These are phyloP conservation scores for Rhabdornis inornatus DNA, from an alignment of 2,113 vertebrate species.

Conservation along the genomic window DNA sequence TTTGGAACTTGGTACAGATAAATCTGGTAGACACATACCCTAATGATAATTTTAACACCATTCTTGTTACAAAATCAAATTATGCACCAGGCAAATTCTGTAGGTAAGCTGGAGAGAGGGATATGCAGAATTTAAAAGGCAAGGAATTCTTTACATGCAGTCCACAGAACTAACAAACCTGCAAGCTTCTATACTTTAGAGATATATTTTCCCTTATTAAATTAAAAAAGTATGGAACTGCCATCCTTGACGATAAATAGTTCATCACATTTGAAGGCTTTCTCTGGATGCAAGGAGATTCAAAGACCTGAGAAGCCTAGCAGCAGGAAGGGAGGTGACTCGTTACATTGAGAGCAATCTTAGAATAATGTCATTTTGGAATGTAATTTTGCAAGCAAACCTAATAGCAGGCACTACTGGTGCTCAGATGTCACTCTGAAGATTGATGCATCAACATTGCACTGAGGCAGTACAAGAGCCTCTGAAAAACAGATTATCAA, in stretches of 20 bases:
- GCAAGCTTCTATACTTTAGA: not conserved
- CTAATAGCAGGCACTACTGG: not conserved
- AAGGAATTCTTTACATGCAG: not conserved
- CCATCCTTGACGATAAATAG: not conserved
- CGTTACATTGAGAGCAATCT: not conserved
- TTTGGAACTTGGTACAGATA: not conserved
- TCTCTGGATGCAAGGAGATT: not conserved
- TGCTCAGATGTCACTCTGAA: not conserved
- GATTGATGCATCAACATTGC: not conserved
- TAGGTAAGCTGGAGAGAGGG: not conserved
- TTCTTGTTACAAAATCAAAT: not conserved
- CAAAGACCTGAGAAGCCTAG: not conserved
- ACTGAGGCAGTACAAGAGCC: not conserved
- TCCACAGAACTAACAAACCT: not conserved
- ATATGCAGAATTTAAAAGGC: not conserved
- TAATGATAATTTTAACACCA: not conserved
- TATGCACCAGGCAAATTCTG: not conserved
- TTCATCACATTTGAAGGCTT: not conserved
- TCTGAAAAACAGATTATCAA: constrained; percentile 5
- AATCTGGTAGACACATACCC: not conserved
- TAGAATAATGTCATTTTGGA: not conserved
- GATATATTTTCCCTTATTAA: not conserved
- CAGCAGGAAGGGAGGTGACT: not conserved
- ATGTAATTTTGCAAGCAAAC: not conserved
- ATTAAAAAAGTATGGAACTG: not conserved